Conservation (phyloP, 2,888 invertebrate species). For the Mesorhabditis belari region DNA sequence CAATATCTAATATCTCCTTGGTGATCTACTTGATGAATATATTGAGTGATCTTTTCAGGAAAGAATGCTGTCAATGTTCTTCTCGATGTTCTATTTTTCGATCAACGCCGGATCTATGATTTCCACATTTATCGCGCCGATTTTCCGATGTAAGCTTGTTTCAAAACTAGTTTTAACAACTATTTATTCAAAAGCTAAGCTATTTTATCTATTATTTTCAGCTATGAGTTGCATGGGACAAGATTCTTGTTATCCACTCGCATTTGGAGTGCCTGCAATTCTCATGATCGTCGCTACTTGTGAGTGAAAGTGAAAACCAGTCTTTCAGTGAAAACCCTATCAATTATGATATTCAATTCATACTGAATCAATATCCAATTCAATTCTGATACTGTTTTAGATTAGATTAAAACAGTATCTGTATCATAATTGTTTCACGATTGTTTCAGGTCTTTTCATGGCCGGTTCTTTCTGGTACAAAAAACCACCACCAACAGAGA, state of each 20-base stretch:
- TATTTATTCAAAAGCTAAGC: constrained; percentile 1
- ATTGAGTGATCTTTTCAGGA: too few relatives aligned
- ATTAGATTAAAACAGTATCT: neutral
- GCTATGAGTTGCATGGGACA: constrained; percentile 53
- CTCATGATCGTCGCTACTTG: constrained; percentile 74
- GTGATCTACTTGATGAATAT: neutral
- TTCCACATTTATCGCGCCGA: constrained; percentile 80
- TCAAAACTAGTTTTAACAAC: neutral
- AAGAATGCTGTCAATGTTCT: constrained; percentile 74
- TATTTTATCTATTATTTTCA: constrained; percentile 8
- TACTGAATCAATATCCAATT: too few relatives aligned
- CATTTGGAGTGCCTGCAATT: constrained; percentile 80
- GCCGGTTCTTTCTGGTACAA: constrained; percentile 72
- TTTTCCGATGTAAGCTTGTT: constrained; percentile 68
- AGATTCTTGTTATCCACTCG: constrained; percentile 72
- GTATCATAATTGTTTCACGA: neutral
- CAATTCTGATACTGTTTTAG: too few relatives aligned
- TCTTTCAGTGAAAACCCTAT: neutral
- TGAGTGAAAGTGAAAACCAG: neutral
- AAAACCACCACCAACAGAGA: constrained; percentile 74
- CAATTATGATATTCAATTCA: neutral
- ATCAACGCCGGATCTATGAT: constrained; percentile 83
- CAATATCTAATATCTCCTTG: too few relatives aligned
- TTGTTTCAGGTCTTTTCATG: constrained; percentile 66
- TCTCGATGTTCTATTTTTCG: constrained; percentile 87